Percentiles rank a stretch among this genome's conserved stretches.
phyloP scores from a whole-genome alignment of 2,797 vertebrate species.

The Neosalanx taihuensis region DNA sequence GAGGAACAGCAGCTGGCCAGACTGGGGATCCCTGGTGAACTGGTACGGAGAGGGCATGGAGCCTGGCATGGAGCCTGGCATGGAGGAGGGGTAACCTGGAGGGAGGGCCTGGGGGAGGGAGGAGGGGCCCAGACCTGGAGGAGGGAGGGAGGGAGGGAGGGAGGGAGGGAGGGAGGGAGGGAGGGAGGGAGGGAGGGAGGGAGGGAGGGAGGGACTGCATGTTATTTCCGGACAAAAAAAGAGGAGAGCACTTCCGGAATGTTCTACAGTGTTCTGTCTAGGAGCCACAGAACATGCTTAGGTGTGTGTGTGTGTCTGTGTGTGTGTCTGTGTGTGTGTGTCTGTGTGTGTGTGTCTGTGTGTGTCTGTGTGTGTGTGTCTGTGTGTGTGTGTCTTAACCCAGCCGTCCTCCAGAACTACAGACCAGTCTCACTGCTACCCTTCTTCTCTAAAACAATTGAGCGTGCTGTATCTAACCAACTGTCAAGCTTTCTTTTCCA shows the following conservation, averaged over 20 bases:
- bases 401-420: too few species aligned
- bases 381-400: too few species aligned
- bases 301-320: too few species aligned
- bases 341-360: too few species aligned
- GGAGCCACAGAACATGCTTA: conserved; percentile 13
- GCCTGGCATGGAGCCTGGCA: conserved; percentile 87
- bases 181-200: neutral
- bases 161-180: neutral
- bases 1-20: conserved; percentile 93
- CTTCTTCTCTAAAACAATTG: too few species aligned
- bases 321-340: too few species aligned
- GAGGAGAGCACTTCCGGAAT: conserved; percentile 49
- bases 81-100: conserved; percentile 82
- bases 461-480: too few species aligned
- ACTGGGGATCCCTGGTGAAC: conserved; percentile 93
- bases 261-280: conserved; percentile 57
- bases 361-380: too few species aligned
- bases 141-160: neutral
- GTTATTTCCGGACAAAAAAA: conserved; percentile 63
- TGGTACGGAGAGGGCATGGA: conserved; percentile 89
- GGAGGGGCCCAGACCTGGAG: conserved; percentile 83
- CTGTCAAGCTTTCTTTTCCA: too few species aligned
- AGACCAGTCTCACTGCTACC: too few species aligned
- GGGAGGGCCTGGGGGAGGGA: conserved; percentile 91
- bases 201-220: neutral